Evolutionary conservation across 2,113 vertebrate species (phyloP).

Genomic region (Melanocharis versteri): DNA sequence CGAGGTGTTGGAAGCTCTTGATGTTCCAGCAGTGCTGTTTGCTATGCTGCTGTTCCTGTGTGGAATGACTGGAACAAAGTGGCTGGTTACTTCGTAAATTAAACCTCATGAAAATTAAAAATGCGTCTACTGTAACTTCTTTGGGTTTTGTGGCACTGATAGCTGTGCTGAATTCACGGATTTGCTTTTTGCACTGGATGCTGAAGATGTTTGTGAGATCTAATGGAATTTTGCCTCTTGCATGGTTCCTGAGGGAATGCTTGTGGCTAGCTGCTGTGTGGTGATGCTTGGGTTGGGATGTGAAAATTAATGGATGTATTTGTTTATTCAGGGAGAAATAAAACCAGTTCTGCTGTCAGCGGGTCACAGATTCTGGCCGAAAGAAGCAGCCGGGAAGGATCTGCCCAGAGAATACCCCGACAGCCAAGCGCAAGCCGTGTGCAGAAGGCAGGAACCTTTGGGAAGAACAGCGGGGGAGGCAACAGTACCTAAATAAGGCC

Average conservation of each 20-base stretch:
- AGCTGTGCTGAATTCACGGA: not conserved
- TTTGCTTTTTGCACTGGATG: not conserved
- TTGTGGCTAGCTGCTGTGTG: not conserved
- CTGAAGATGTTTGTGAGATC: not conserved
- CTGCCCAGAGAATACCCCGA: constrained; percentile 82
- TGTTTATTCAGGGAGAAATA: constrained; percentile 77
- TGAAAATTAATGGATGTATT: not conserved
- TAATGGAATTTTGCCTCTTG: not conserved
- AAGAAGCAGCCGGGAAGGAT: constrained; percentile 74
- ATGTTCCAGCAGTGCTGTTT: not conserved
- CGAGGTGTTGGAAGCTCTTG: not conserved
- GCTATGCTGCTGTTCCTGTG: not conserved
- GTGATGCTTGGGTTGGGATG: not conserved
- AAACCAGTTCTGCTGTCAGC: constrained; percentile 38
- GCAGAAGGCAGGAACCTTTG: constrained; percentile 77
- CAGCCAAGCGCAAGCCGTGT: constrained; percentile 81
- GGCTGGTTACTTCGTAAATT: not conserved
- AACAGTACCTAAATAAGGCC: constrained; percentile 54
- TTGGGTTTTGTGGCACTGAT: not conserved
- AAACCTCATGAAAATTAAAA: not conserved
- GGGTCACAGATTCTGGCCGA: constrained; percentile 68
- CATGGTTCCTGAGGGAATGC: not conserved
- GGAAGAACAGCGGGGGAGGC: constrained; percentile 80
- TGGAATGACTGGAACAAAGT: not conserved
- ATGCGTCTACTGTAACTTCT: not conserved